Percentiles rank a stretch among this genome's conserved stretches.
Evolutionary conservation across 1,140 invertebrate genomes (phyloP).

Genomic region (Camponotus floridanus): DNA sequence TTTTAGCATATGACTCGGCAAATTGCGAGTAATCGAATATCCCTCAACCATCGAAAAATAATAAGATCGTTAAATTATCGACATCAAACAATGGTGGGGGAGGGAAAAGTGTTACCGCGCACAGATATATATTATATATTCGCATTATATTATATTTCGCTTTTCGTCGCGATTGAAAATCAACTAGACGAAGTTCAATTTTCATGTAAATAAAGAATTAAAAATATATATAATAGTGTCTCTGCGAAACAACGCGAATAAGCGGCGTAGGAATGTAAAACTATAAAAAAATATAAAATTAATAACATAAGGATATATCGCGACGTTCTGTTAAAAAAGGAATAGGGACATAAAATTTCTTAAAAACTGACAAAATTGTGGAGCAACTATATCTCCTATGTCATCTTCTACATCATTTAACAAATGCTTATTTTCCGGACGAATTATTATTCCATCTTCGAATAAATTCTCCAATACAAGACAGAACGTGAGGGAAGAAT

Average conservation of each 20-base stretch:
- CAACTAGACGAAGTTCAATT: constrained; percentile 11
- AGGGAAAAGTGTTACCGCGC: constrained; percentile 12
- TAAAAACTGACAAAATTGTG: constrained; percentile 1
- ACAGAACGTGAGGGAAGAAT: constrained; percentile 49
- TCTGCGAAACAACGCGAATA: neutral
- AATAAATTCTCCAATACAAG: constrained; percentile 25
- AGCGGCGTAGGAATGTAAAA: constrained; percentile 8
- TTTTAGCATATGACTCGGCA: constrained; percentile 6
- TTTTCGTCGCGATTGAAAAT: neutral
- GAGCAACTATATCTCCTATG: neutral
- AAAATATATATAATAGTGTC: neutral
- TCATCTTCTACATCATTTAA: constrained; percentile 7
- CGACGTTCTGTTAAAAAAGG: neutral
- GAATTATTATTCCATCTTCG: constrained; percentile 41
- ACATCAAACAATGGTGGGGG: neutral
- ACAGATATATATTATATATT: constrained; percentile 47
- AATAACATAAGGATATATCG: constrained; percentile 10
- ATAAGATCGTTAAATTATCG: constrained; percentile 32
- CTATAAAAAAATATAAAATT: neutral
- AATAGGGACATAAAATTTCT: neutral
- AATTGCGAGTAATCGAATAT: constrained; percentile 29
- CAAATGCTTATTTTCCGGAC: constrained; percentile 20
- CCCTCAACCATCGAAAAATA: neutral
- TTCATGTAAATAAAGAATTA: constrained; percentile 41
- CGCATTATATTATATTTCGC: constrained; percentile 14